Percentiles rank a stretch among this genome's conserved stretches.
These are phyloP conservation scores for Athene cunicularia DNA, from an alignment of 2,113 vertebrate species.

Conservation along the genomic window DNA sequence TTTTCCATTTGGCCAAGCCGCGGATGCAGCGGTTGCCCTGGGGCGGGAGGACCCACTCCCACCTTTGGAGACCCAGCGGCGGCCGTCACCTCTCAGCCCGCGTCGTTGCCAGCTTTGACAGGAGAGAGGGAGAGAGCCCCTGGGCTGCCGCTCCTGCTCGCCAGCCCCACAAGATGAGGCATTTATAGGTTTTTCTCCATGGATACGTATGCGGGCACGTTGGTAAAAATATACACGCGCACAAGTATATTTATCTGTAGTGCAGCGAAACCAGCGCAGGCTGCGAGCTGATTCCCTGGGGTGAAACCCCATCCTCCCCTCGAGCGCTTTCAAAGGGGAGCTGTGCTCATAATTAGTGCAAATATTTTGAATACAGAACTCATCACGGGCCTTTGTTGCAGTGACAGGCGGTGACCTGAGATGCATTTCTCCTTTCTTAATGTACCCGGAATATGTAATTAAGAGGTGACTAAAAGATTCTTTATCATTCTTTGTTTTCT, in stretches of 20 bases:
- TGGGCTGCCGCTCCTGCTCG: neutral
- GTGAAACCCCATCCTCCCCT: constrained; percentile 24
- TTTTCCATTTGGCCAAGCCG: neutral
- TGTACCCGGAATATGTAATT: constrained; percentile 39
- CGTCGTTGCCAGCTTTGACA: neutral
- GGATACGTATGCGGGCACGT: constrained; percentile 42
- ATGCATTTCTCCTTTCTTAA: constrained; percentile 39
- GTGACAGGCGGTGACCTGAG: constrained; percentile 61
- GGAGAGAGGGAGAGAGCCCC: neutral
- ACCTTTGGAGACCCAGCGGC: neutral
- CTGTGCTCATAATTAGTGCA: constrained; percentile 55
- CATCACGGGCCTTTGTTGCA: constrained; percentile 39
- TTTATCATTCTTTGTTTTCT: constrained; percentile 47
- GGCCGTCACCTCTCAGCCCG: fast-evolving
- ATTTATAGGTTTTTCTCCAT: constrained; percentile 67
- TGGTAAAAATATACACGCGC: constrained; percentile 55
- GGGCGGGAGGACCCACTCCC: neutral
- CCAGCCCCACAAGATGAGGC: constrained; percentile 21
- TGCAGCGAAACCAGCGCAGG: neutral
- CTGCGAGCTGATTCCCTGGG: constrained; percentile 34
- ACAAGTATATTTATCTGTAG: constrained; percentile 49
- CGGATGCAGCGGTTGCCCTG: fast-evolving
- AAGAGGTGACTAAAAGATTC: constrained; percentile 59
- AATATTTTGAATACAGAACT: constrained; percentile 69
- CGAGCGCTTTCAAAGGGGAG: constrained; percentile 23